Evolutionary conservation across 2,113 vertebrate species (phyloP), one percentile per base, ranked within the genome.

Genomic region (Mohoua ochrocephala): DNA sequence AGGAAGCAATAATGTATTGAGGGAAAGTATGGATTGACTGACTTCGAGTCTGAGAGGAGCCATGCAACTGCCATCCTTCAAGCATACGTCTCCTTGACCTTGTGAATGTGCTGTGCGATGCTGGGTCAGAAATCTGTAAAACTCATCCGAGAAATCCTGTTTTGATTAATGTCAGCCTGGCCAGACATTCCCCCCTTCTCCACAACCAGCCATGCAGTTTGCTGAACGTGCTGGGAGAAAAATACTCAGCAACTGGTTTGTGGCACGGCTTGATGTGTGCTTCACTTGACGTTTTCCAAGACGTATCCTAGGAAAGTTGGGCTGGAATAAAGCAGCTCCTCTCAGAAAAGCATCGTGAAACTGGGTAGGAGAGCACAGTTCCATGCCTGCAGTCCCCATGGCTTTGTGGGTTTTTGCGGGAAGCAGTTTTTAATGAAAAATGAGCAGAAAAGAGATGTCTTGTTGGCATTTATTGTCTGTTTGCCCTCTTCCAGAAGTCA

Each of bases 11-110:
- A 50, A 64, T 75, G 2, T 33, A 15, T 28, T 3, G 87, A 84
- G 86, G 52, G 86, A 20, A 39, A 67, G 56, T 56, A 21, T 47
- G 89, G 78, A 61, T 67, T 87, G 93, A 76, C 31, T 84, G 94
- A 37, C 60, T 18, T 52, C 1, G 12, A 49, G 37, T 18, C 76
- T 47, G 89, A 92, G 80, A 71, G 89, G 77, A 92, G 84, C 80
- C 60, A 1, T 11, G 15, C 47, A 8, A 61, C 75, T 37, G 87
- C 42, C 78, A 71, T 45, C 94, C 90, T 61, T 85, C 70, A 33
- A 65, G 71, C 85, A 82, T 22, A 57, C 22, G 22, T 87, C 87
- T 95, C 91, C 93, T 74, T 70, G 83, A 86, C 92, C 95, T 90
- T 22, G 4, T 7, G 33, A 85, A 37, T 65, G 57, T 9, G 31